Evolutionary conservation across 2,888 invertebrate genomes (phyloP).

Genomic region (Cantharis rufa): DNA sequence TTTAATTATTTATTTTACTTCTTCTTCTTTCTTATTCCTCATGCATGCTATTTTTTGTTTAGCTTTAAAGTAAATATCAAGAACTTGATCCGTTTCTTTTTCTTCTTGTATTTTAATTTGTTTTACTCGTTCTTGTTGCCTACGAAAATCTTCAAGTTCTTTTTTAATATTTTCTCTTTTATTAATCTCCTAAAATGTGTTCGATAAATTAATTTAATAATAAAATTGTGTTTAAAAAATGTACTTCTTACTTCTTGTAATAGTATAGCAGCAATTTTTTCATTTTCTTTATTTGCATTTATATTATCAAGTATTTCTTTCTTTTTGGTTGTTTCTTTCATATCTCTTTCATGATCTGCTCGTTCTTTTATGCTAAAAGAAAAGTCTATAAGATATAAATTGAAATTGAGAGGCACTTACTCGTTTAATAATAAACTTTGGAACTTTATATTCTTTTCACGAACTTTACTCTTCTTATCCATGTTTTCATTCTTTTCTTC

Average conservation of each 20-base stretch:
- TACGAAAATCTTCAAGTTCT: conserved; percentile 39
- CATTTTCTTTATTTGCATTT: conserved; percentile 47
- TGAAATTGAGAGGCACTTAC: conserved; percentile 32
- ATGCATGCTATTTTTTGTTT: conserved; percentile 55
- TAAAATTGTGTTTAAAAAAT: neutral
- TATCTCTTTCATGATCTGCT: conserved; percentile 16
- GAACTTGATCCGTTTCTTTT: conserved; percentile 54
- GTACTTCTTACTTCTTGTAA: conserved; percentile 51
- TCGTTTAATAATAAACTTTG: conserved; percentile 22
- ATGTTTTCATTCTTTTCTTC: conserved; percentile 41
- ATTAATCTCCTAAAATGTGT: neutral
- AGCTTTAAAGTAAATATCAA: conserved; percentile 55
- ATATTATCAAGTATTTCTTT: conserved; percentile 47
- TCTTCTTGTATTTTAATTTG: conserved; percentile 54
- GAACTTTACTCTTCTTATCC: conserved; percentile 35
- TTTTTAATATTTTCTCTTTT: conserved; percentile 38
- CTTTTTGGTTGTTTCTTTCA: conserved; percentile 37
- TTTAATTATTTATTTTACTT: conserved; percentile 24
- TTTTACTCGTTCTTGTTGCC: conserved; percentile 38
- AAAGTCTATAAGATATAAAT: neutral
- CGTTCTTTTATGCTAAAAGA: conserved; percentile 30
- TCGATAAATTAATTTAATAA: neutral
- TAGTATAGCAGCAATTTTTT: conserved; percentile 45
- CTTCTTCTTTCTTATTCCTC: conserved; percentile 51
- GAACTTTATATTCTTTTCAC: conserved; percentile 38